A percentile compares a stretch with the other conserved stretches of the same genome.
These are phyloP conservation scores for Seira ritae DNA, from an alignment of 2,888 invertebrate species.

Conservation along the genomic window DNA sequence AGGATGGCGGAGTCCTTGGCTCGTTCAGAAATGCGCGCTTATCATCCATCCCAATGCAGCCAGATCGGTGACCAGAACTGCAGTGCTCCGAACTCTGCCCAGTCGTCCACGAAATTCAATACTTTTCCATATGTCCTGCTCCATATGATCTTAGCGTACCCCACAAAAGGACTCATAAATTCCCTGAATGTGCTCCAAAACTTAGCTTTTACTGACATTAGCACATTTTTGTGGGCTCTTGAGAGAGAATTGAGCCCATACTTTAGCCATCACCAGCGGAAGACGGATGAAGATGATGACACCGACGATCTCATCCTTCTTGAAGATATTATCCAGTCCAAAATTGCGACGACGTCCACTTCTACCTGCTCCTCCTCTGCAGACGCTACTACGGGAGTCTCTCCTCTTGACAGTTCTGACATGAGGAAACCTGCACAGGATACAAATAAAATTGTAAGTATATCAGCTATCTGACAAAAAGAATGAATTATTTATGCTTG, in stretches of 20 bases:
- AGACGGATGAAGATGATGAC: no score
- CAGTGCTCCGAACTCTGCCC: slow-evolving; percentile 44
- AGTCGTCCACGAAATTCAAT: slow-evolving; percentile 41
- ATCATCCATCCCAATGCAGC: slow-evolving; percentile 50
- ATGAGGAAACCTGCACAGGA: no score
- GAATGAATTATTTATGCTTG: no score
- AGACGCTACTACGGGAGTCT: no score
- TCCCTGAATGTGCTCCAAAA: slow-evolving; percentile 56
- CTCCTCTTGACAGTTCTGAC: no score
- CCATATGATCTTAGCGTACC: slow-evolving; percentile 36
- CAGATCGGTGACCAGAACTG: slow-evolving; percentile 55
- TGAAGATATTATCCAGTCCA: no score
- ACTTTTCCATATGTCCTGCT: slow-evolving; percentile 26
- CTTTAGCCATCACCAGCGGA: slow-evolving; percentile 36
- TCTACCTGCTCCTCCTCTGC: no score
- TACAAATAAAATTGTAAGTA: no score
- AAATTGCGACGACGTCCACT: no score
- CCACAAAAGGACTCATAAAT: slow-evolving; percentile 53
- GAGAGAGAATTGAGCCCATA: slow-evolving; percentile 43
- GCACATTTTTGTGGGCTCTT: slow-evolving; percentile 48
- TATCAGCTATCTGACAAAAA: no score
- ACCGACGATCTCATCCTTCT: no score
- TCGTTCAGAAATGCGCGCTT: slow-evolving; percentile 52
- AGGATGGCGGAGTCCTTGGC: slow-evolving; percentile 66
- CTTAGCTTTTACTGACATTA: slow-evolving; percentile 55